Base-by-base conservation (phyloP, 2,888 invertebrate genomes). In the Scaptomyza reducta region DNA sequence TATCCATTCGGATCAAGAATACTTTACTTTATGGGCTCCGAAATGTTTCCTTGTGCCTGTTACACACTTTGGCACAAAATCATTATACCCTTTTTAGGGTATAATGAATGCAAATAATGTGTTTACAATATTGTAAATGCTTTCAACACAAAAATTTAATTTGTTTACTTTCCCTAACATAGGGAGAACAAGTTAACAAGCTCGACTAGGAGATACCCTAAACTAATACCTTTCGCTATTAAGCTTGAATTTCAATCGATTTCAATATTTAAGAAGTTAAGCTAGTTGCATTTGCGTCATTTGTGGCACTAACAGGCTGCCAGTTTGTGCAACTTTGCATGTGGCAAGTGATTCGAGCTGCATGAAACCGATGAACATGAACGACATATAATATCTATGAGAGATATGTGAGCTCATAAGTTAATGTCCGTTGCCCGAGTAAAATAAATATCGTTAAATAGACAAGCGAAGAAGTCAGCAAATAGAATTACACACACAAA, bases 391-490 rank as follows among this genome's bases (percentile, higher is more conserved):
- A 31, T 67, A 57, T 64, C 57, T 38, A 41, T 45, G 45, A 47
- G 45, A 47, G 59, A 40, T 54, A 57, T 63, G 66, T 74, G 27
- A 66, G 74, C 70, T 70, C 66, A 74, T 74, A 66, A 74, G 74
- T 74, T 74, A 74, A 74, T 70, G 70, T 65, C 58, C 56, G 29
- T 58, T 64, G 53, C 51, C 40, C 55, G 45, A 53, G 73, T 35
- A 61, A 70, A 81, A 78, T 78, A 83, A 81, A 75, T 78, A 77
- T 80, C 71, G 77, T 85, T 81, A 72, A 72, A 74, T 50, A 69
- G 79, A 74, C 84, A 82, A 79, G 79, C 74, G 73, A 77, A 68
- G 68, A 70, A 81, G 82, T 68, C 70, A 79, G 79, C 81, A 81
- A 84, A 82, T 84, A 71, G 74, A 74, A 77, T 74, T 74, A 55